Evolutionary conservation across 1,140 invertebrate genomes (phyloP), one percentile per base, ranked within the genome.

Genomic region (Asobara japonica): DNA sequence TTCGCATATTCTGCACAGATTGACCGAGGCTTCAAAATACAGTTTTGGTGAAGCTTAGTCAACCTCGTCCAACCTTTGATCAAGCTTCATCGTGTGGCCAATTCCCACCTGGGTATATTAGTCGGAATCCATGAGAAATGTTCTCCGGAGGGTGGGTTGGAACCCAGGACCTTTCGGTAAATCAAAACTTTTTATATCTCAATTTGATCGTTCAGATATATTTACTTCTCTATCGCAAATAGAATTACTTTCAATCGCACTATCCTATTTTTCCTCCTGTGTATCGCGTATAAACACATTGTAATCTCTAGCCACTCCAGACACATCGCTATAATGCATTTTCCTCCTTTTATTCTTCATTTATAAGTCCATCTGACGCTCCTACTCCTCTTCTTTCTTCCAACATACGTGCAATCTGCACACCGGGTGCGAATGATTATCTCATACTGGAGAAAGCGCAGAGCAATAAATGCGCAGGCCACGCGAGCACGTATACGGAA

Each of bases 401-500:
- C 22, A 20, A 31, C 71, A 4, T 36, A 38, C 56, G 71, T 27
- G 51, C 71, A 36, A 62, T 45, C 31, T n/a, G 31, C 38, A 64
- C 61, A 38, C 45, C 65, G 45, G 70, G 66, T 72, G 76, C 74
- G 75, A 81, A 81, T 81, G 79, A 80, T 80, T 78, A 77, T 79
- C 73, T 70, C 65, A 69, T 56, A 56, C 72, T 67, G 64, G 67
- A 36, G 71, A 69, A 69, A 69, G 51, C 67, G 33, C 25, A 22
- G 27, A 45, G 67, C 51, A 69, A 60, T 69, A 69, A 60, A 60
- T 69, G 48, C 51, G 16, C 45, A 51, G 29, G 45, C 67, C 51
- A 69, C 51, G 48, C 48, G 51, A 69, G 30, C 67, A 69, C 67
- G 67, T 69, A 33, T 51, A 69, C 67, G 67, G 48, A 69, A 60